A percentile compares a stretch with the other conserved stretches of the same genome.
Conservation (phyloP, 2,888 invertebrate genomes). For the Patella caerulea region DNA sequence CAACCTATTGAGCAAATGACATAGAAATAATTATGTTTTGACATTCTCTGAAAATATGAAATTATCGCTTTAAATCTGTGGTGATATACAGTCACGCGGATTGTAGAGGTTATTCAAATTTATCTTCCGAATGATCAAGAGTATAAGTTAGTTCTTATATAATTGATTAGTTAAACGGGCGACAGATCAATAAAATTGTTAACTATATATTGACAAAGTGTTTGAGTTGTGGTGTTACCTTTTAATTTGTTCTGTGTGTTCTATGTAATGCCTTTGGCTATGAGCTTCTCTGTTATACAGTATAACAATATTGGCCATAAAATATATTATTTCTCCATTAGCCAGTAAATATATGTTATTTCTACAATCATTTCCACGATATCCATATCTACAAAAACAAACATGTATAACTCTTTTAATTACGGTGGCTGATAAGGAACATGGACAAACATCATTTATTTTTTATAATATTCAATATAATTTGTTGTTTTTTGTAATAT, state of each 20-base stretch:
- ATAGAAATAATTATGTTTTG: too few species aligned
- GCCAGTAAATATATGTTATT: slow-evolving; percentile 58
- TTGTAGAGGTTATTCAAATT: too few species aligned
- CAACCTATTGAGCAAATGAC: too few species aligned
- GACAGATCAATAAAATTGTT: background rate
- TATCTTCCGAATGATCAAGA: too few species aligned
- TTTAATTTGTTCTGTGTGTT: slow-evolving; percentile 65
- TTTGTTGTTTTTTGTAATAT: too few species aligned
- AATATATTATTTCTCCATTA: slow-evolving; percentile 65
- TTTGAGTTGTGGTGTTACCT: slow-evolving; percentile 43
- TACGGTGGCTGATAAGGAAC: background rate
- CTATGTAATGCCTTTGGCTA: slow-evolving; percentile 66
- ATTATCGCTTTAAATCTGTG: too few species aligned
- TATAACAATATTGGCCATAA: slow-evolving; percentile 62
- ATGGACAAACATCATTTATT: too few species aligned
- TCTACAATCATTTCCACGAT: slow-evolving; percentile 66
- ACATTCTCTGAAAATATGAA: too few species aligned
- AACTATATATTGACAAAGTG: background rate
- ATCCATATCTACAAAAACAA: slow-evolving; percentile 61
- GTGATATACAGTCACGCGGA: too few species aligned
- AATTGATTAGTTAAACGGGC: background rate
- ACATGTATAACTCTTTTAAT: background rate
- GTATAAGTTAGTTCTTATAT: too few species aligned
- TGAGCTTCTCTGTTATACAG: slow-evolving; percentile 53
- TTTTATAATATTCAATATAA: too few species aligned